Evolutionary conservation across 1,140 invertebrate species (phyloP).

Genomic region (Olivierus martensii): DNA sequence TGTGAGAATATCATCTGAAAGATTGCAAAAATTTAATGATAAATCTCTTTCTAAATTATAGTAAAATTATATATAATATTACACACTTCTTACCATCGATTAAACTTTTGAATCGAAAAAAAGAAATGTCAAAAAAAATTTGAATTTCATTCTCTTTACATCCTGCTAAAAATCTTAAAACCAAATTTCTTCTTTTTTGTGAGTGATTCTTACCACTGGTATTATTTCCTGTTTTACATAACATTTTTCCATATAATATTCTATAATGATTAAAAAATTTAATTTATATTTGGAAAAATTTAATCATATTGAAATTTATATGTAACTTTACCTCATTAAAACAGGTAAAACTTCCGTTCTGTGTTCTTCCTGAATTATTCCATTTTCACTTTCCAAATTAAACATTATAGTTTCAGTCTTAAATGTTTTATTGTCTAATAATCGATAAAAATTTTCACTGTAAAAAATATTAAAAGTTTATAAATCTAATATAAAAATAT

Average conservation of each 20-base stretch:
- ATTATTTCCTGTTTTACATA: constrained; percentile 49
- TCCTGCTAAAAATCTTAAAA: constrained; percentile 71
- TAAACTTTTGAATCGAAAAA: constrained; percentile 51
- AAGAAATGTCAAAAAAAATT: constrained; percentile 67
- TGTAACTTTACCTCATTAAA: constrained; percentile 52
- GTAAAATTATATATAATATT: too few species aligned
- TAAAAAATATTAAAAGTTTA: constrained; percentile 16
- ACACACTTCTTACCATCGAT: constrained; percentile 32
- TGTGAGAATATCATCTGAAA: constrained; percentile 16
- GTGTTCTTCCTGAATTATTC: constrained; percentile 52
- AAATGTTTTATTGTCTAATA: constrained; percentile 75
- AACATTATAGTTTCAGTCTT: constrained; percentile 68
- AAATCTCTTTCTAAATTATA: too few species aligned
- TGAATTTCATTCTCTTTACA: constrained; percentile 60
- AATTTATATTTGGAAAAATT: too few species aligned
- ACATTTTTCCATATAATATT: constrained; percentile 81
- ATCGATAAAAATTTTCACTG: constrained; percentile 48
- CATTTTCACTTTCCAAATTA: constrained; percentile 51
- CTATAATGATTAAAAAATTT: constrained; percentile 20
- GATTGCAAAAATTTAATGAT: too few species aligned
- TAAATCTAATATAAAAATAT: not conserved
- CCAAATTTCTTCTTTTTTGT: constrained; percentile 50
- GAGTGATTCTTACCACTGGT: constrained; percentile 55
- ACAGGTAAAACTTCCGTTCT: constrained; percentile 59
- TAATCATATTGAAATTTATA: too few species aligned